phyloP scores from a whole-genome alignment of 1,140 invertebrate species.

The Cherax quadricarinatus region DNA sequence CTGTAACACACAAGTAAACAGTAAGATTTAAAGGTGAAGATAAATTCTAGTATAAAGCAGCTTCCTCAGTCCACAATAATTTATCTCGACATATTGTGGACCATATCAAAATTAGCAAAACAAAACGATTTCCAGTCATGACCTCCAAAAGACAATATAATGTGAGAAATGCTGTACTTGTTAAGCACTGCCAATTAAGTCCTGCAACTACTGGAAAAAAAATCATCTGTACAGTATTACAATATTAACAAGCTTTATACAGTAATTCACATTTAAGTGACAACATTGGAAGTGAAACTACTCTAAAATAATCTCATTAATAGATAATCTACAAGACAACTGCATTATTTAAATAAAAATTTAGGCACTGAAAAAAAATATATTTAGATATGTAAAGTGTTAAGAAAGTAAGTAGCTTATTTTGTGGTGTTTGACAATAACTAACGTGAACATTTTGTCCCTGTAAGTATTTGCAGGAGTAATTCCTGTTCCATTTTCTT shows the following conservation, averaged over 20 bases:
- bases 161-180: neutral
- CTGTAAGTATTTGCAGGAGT: too few relatives aligned
- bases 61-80: neutral
- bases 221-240: neutral
- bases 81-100: neutral
- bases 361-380: too few relatives aligned
- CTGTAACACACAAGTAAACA: neutral
- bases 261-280: neutral
- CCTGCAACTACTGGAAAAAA: neutral
- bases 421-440: too few relatives aligned
- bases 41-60: neutral
- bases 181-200: neutral
- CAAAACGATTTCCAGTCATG: neutral
- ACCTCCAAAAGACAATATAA: neutral
- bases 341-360: neutral
- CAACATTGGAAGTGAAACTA: neutral
- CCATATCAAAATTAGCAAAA: neutral
- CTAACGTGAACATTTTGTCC: too few relatives aligned
- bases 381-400: too few relatives aligned
- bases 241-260: neutral
- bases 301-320: neutral
- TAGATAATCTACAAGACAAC: neutral
- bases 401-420: too few relatives aligned
- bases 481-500: too few relatives aligned
- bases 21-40: neutral